These are phyloP conservation scores for Vidua chalybeata DNA, from an alignment of 2,113 vertebrate species.

Conservation along the genomic window DNA sequence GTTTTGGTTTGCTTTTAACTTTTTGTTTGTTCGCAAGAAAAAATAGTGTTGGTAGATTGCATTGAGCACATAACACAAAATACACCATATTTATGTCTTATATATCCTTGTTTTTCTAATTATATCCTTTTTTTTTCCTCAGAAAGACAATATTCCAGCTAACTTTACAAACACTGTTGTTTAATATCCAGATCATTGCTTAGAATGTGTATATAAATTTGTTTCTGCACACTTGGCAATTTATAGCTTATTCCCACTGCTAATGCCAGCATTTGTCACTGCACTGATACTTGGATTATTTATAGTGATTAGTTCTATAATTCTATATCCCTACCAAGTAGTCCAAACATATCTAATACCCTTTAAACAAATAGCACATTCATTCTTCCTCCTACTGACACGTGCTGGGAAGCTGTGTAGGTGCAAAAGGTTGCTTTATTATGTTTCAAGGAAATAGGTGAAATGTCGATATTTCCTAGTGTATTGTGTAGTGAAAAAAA, in stretches of 20 bases:
- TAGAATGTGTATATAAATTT: neutral
- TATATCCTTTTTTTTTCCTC: neutral
- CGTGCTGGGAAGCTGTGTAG: neutral
- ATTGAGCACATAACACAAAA: neutral
- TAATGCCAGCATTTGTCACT: neutral
- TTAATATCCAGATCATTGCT: neutral
- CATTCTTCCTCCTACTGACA: neutral
- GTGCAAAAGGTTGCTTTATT: neutral
- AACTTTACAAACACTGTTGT: neutral
- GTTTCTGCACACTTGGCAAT: neutral
- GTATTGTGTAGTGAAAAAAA: neutral
- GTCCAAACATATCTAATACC: neutral
- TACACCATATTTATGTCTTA: neutral
- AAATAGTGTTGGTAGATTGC: neutral
- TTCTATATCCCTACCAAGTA: neutral
- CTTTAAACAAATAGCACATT: neutral
- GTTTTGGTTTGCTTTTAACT: neutral
- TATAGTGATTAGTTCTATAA: neutral
- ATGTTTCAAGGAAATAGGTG: neutral
- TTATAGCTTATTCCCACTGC: neutral
- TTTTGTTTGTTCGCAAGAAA: neutral
- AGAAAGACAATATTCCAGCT: neutral
- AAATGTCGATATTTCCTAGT: neutral
- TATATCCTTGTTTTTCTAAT: neutral
- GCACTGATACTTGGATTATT: neutral